A percentile compares a stretch with the other conserved stretches of the same genome.
phyloP scores from a whole-genome alignment of 2,797 vertebrate species.

The Micrastur ruficollis region DNA sequence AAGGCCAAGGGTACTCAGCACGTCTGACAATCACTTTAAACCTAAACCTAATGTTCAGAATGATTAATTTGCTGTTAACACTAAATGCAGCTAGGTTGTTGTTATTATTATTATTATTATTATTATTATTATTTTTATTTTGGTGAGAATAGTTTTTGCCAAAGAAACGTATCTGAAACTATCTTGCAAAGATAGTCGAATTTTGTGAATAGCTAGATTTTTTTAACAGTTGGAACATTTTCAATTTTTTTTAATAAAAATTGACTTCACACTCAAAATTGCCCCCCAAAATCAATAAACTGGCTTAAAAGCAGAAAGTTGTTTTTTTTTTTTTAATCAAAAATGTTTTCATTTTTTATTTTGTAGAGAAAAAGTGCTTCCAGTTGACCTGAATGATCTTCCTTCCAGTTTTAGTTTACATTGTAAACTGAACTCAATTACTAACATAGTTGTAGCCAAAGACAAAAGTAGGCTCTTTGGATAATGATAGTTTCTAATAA shows the following conservation, averaged over 20 bases:
- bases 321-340: background rate
- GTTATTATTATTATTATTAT: background rate
- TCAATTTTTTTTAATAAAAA: background rate
- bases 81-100: background rate
- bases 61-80: background rate
- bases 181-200: background rate
- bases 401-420: background rate
- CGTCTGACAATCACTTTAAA: background rate
- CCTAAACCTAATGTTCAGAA: background rate
- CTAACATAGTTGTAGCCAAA: background rate
- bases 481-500: conserved; percentile 22
- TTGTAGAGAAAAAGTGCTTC: background rate
- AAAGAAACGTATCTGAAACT: background rate
- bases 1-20: background rate
- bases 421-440: conserved; percentile 16
- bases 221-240: background rate
- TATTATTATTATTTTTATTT: background rate
- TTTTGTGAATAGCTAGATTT: background rate
- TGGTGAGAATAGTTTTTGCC: background rate
- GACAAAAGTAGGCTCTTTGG: background rate
- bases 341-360: background rate
- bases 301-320: background rate
- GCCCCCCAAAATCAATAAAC: background rate
- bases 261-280: background rate
- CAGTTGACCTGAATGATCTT: background rate